phyloP scores from a whole-genome alignment of 2,113 vertebrate species.

The Setophaga petechia region DNA sequence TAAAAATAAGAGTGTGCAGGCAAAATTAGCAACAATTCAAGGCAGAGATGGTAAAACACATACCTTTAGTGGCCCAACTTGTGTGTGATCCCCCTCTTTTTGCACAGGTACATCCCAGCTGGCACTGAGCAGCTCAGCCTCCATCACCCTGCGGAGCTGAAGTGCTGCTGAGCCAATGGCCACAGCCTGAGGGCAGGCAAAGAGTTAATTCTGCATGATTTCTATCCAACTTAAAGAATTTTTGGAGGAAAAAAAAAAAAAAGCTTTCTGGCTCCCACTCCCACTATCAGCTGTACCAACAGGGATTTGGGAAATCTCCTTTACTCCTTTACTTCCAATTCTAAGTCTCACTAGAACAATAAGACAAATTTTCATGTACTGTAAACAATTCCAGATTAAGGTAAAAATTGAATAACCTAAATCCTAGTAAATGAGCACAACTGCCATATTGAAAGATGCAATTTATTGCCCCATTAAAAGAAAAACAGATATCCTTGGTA shows the following conservation, averaged over 20 bases:
- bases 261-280: neutral
- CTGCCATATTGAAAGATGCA: neutral
- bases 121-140: constrained; percentile 75
- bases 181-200: constrained; percentile 77
- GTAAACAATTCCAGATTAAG: neutral
- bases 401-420: neutral
- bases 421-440: neutral
- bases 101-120: constrained; percentile 78
- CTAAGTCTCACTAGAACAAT: too few relatives aligned
- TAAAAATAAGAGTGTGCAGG: neutral
- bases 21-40: neutral
- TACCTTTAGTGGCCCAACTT: constrained; percentile 87
- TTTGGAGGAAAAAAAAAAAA: neutral
- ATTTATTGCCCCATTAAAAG: neutral
- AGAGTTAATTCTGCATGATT: neutral
- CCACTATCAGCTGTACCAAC: neutral
- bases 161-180: constrained; percentile 79
- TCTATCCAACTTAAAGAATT: neutral
- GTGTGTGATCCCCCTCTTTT: constrained; percentile 48
- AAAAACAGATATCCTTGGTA: neutral
- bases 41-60: rapidly evolving
- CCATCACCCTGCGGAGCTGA: constrained; percentile 76
- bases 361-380: too few relatives aligned
- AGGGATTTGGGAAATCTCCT: neutral
- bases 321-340: neutral